Base-by-base conservation (phyloP, 1,140 invertebrate genomes). In the Drosophila kurseongensis region DNA sequence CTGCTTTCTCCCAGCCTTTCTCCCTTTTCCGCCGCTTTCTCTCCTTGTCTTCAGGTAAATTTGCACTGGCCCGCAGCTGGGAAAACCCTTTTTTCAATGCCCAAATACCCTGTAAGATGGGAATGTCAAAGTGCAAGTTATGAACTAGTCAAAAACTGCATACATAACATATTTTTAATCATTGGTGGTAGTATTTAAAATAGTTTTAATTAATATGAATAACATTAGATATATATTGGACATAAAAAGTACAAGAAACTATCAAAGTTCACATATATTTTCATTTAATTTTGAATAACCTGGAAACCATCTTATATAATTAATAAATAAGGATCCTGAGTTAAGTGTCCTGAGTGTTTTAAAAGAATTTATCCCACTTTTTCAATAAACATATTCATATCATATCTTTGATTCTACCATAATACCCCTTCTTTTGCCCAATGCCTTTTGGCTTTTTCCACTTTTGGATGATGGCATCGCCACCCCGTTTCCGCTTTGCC, bases 1-100 rank as follows among this genome's bases (percentile, higher is more conserved):
- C 45, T 2, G 16, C 23, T 7, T 12, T 14, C 12, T 7, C n/a
- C 4, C 42, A 32, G 10, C 10, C 35, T 7, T 32, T 8, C 29
- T 23, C 1, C 36, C 40, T 60, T 50, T 50, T 14, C n/a, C 8
- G 9, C 27, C 16, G 7, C 16, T 36, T 23, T 27, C 18, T 32
- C 41, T 45, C 60, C 23, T 54, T 58, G 77, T 86, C 69, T 84
- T 56, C 82, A 86, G 82, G 82, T 85, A 86, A 85, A 86, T 85
- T 86, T 85, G 58, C 78, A 57, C 67, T 74, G 52, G 60, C 67
- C 77, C 68, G 65, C 71, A 80, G 80, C 66, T 75, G 60, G 68
- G 38, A 47, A 78, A 75, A 68, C 68, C 51, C 75, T 75, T 45
- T 61, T 56, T 38, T 13, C 38, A 44, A 13, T 32, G 62, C 35